Evolutionary conservation across 2,113 vertebrate genomes (phyloP).

Genomic region (Xerus inauris): DNA sequence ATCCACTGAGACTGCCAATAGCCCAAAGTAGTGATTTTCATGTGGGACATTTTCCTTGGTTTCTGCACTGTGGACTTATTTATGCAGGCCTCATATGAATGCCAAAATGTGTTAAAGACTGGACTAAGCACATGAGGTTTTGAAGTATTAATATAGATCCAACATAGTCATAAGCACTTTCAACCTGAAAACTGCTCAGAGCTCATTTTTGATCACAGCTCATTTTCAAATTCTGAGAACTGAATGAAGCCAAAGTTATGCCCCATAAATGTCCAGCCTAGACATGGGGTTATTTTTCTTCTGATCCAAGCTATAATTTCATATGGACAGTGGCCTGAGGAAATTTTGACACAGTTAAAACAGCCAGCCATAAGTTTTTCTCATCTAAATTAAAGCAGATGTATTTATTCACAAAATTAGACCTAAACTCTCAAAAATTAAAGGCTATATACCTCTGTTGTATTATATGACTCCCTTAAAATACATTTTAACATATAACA

Average conservation of each 20-base stretch:
- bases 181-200: background rate
- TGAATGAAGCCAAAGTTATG: background rate
- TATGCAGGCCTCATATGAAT: background rate
- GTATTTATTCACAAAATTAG: background rate
- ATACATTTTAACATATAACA: background rate
- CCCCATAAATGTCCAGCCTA: background rate
- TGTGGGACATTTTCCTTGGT: background rate
- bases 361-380: background rate
- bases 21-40: too few relatives aligned
- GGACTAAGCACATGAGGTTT: background rate
- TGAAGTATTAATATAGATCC: background rate
- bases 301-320: background rate
- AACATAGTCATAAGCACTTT: background rate
- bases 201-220: background rate
- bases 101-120: accelerated
- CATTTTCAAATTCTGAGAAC: background rate
- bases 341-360: background rate
- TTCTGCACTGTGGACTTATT: background rate
- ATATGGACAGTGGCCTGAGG: background rate
- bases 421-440: background rate
- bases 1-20: accelerated
- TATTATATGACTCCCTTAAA: background rate
- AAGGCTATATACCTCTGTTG: background rate
- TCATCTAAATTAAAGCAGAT: background rate
- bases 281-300: background rate